phyloP scores from a whole-genome alignment of 1,140 invertebrate genomes.

The Aricia agestis region DNA sequence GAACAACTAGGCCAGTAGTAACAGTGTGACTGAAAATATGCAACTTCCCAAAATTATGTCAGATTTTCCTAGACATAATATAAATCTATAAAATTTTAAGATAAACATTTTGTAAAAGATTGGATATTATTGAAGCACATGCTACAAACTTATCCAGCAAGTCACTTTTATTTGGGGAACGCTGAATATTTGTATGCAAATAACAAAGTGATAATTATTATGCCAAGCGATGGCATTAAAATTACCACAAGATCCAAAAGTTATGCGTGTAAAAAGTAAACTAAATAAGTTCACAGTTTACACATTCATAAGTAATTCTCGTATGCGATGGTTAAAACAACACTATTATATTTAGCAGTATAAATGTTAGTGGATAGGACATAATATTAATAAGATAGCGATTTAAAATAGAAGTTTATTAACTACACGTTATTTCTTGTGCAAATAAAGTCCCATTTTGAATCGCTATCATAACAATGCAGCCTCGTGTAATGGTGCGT shows the following conservation, averaged over 20 bases:
- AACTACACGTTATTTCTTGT: no score
- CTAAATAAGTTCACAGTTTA: slow-evolving; percentile 57
- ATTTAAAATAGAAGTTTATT: no score
- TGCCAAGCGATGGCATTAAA: slow-evolving; percentile 58
- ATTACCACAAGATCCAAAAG: slow-evolving; percentile 45
- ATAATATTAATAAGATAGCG: no score
- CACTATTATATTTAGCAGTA: slow-evolving; percentile 26
- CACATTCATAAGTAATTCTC: slow-evolving; percentile 38
- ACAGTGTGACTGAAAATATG: not conserved
- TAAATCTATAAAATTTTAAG: no score
- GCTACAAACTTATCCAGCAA: slow-evolving; percentile 25
- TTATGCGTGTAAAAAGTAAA: slow-evolving; percentile 56
- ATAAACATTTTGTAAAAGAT: no score
- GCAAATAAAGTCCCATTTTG: no score
- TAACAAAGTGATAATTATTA: slow-evolving; percentile 53
- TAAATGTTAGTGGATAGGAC: not conserved
- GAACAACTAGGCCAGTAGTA: not conserved
- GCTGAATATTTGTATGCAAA: slow-evolving; percentile 70
- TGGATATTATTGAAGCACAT: slow-evolving; percentile 2
- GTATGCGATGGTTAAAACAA: slow-evolving; percentile 54
- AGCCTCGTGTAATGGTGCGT: no score
- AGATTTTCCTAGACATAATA: not conserved
- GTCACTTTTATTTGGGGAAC: slow-evolving; percentile 53
- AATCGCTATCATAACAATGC: no score
- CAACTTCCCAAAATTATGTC: not conserved